Conservation (phyloP, 2,113 vertebrate species). For the Pangasianodon hypophthalmus region DNA sequence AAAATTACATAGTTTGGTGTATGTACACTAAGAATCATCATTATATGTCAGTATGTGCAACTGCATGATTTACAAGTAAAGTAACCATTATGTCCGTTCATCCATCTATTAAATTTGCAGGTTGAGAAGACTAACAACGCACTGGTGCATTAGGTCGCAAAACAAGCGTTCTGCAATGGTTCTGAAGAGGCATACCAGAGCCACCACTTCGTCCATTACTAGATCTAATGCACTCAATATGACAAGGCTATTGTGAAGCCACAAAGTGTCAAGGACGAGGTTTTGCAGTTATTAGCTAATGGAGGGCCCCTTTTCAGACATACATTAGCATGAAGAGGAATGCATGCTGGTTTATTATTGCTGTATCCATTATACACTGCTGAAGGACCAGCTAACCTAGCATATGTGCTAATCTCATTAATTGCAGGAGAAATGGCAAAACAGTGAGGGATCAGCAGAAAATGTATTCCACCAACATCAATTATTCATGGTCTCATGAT, state of each 20-base stretch:
- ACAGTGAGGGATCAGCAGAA: background rate
- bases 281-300: conserved; percentile 3
- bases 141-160: background rate
- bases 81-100: background rate
- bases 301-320: background rate
- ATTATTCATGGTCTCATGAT: background rate
- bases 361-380: background rate
- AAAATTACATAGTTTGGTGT: background rate
- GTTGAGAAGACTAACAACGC: background rate
- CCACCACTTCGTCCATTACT: background rate
- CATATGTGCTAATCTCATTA: background rate
- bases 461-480: background rate
- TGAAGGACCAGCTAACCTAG: background rate
- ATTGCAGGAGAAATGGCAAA: background rate
- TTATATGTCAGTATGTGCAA: background rate
- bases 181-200: background rate
- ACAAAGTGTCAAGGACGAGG: background rate
- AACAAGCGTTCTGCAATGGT: background rate
- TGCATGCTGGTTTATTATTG: background rate
- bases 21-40: background rate
- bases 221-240: background rate
- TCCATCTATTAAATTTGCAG: background rate
- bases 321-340: background rate
- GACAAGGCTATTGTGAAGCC: background rate
- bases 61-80: background rate